Evolutionary conservation across 2,888 invertebrate species (phyloP), one percentile per base, ranked within the genome.

Genomic region (Torymus aiolomorphi): DNA sequence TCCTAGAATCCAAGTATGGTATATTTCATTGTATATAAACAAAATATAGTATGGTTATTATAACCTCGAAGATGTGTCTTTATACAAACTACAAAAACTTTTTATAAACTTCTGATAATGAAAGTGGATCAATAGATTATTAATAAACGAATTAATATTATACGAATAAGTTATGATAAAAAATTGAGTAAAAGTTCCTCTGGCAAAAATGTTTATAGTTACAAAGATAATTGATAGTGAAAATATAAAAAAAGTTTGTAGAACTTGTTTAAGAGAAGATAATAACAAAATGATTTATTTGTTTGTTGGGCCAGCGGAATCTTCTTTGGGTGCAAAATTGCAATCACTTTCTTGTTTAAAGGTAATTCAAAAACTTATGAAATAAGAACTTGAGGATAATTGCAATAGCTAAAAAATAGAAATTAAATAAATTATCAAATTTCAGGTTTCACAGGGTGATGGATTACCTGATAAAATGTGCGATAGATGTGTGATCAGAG

Each of bases 391-490:
- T 42, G 8, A 42, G 8, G 42, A 10, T 42, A 8, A 42, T 42
- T 42, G 5, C 8, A 8, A 8, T 42, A 42, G 42, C 42, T 42
- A 42, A 42, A 20, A 42, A 42, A 42, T 42, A 42, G 8, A 42
- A 42, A 42, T 8, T 42, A 8, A 42, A 42, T 42, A 42, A 8
- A 42, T 42, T 42, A 42, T 42, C 42, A 42, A 42, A 49, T 82
- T 71, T n/a, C 16, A 90, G 90, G 88, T 90, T 13, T 88, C 88
- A 86, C 90, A 90, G 81, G 90, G 90, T 2, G 90, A 90, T 67
- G 90, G 90, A 12, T 84, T 90, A 63, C 90, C 90, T 2, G 90
- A 90, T 80, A 90, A 88, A 84, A 88, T 90, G 86, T 90, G 90
- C 52, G 89, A 89, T 76, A 86, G 88, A 11, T 90, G 90, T 24